Base-by-base conservation (phyloP, 2,888 invertebrate species). In the Stomorhina lunata region DNA sequence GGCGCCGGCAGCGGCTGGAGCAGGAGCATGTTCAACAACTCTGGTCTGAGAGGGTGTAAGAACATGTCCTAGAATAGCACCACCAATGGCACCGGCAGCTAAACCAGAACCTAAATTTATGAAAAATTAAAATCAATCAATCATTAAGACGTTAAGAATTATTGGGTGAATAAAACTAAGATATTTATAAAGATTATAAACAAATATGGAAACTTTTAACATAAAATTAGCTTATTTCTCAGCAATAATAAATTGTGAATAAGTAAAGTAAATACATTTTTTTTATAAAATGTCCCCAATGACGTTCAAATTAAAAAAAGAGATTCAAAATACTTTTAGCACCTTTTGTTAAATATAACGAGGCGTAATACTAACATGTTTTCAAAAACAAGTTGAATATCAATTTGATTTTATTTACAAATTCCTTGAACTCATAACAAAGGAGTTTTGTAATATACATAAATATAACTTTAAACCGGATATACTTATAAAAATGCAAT, bases 61-160 rank as follows among this genome's bases (percentile, higher is more conserved):
- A 0, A 86, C 89, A 80, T 90, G 90, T 3, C 90, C 91, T 34
- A 90, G 77, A 57, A 91, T 63, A 6, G 90, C 90, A 7, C 91
- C 91, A 22, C 90, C 91, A 61, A 90, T 22, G n/a, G 89, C 90
- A 48, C 91, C 91, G 63, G 88, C 90, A 37, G 88, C 77, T 37
- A 90, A 84, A 50, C 91, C 91, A 72, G 90, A 88, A 63, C 91
- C 91, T 91, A 61, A 5, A 84, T 66, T 73, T 63, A 1, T 27
- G 12, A 50, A 72, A n/a, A n/a, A n/a, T n/a, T n/a, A 45, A n/a
- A 10, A 10, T 20, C 25, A 37, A 1, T 10, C 10, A 25, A 32
- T 59, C 69, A 69, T 53, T 50, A 40, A 17, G n/a, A n/a, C n/a
- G n/a, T n/a, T n/a, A n/a, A n/a, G n/a, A n/a, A n/a, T 9, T 5